Base-by-base conservation (phyloP, 2,113 vertebrate species). In the Chascanopsetta lugubris region DNA sequence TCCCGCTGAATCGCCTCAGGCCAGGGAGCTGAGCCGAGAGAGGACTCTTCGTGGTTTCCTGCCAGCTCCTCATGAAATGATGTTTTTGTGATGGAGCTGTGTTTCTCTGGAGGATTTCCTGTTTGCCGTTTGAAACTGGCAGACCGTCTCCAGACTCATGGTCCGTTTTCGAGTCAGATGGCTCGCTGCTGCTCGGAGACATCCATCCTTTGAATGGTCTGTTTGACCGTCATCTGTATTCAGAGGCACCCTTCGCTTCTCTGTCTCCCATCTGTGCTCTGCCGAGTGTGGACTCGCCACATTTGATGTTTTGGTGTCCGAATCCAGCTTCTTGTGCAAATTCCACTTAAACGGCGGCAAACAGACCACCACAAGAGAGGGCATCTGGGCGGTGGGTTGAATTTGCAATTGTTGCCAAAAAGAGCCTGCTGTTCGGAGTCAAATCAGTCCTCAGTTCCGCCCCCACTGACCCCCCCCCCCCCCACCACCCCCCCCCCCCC, bases 331-430 rank as follows among this genome's bases (percentile, higher is more conserved):
- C 6, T 47, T 58, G 42, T 36, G 21, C 45, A 63, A 55, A 61
- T 69, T 62, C 54, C n/a, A n/a, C n/a, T n/a, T n/a, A 59, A 74
- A 51, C 42, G 46, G 38, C 62, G 75, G 62, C 55, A 72, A 53
- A 57, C 45, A 61, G 64, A 61, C 66, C 69, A 80, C 74, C 46
- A n/a, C n/a, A 10, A 54, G 34, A 53, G 18, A 56, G 65, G 62
- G 80, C 59, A 73, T 77, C 51, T 82, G 74, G 69, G 58, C 75
- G 68, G 79, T 82, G 75, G 75, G 72, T 60, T 72, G 75, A 75
- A 88, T 82, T 79, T 74, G 77, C 80, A 85, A 84, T 87, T 79
- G 60, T 69, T 83, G 76, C 73, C 77, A 86, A 76, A 77, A 81
- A 69, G 61, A 83, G 65, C 72, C 78, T 78, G 65, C 69, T 85